Evolutionary conservation across 2,888 invertebrate genomes (phyloP).

Genomic region (Polyommatus icarus): DNA sequence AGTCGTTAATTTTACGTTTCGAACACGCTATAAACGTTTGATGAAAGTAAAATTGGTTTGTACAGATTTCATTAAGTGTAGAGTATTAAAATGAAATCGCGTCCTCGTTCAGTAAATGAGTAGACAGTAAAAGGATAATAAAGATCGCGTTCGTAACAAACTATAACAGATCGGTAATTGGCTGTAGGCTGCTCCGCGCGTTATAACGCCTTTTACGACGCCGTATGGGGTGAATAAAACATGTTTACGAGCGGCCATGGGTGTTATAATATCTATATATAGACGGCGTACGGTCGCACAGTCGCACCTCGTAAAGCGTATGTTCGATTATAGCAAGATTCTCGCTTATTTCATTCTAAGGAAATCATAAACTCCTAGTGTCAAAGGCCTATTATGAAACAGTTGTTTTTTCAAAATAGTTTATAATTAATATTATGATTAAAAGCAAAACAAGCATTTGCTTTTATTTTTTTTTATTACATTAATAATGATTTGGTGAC

Average conservation of each 20-base stretch:
- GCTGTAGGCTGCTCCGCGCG: slow-evolving; percentile 79
- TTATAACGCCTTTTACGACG: slow-evolving; percentile 81
- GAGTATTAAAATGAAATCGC: slow-evolving; percentile 30
- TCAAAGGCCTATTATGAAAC: neutral
- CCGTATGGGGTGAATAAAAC: slow-evolving; percentile 81
- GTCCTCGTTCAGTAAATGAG: slow-evolving; percentile 77
- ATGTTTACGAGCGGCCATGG: slow-evolving; percentile 80
- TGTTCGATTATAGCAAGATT: neutral
- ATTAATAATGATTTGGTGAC: too few relatives aligned
- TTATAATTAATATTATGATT: too few relatives aligned
- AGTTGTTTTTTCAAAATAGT: neutral
- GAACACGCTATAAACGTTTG: slow-evolving; percentile 13
- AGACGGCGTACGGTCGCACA: neutral
- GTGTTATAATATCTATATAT: slow-evolving; percentile 66
- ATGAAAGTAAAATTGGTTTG: slow-evolving; percentile 15
- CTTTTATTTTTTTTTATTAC: too few relatives aligned
- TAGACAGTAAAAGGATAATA: slow-evolving; percentile 80
- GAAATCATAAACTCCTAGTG: neutral
- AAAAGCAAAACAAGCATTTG: too few relatives aligned
- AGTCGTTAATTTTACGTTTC: slow-evolving; percentile 12
- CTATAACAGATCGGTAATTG: slow-evolving; percentile 81
- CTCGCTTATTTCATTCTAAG: neutral
- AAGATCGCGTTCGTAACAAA: slow-evolving; percentile 80
- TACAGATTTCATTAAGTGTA: slow-evolving; percentile 6
- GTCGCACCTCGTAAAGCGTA: slow-evolving; percentile 1